A percentile compares a stretch with the other conserved stretches of the same genome.
Evolutionary conservation across 2,797 vertebrate genomes (phyloP).

Genomic region (Enteromius anoplus): DNA sequence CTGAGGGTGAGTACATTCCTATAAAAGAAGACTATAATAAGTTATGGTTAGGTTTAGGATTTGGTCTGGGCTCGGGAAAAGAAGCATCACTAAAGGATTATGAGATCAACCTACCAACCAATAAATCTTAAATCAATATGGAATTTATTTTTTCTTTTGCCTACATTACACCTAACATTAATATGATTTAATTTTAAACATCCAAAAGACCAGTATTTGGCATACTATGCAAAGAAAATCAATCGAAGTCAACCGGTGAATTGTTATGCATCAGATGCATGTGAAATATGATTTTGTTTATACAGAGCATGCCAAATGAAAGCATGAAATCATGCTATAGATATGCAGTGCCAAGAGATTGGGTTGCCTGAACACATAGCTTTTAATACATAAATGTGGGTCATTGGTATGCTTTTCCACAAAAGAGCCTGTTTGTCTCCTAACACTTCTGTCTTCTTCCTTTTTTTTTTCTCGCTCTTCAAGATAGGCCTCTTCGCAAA

Average conservation of each 20-base stretch:
- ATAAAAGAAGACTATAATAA: background rate
- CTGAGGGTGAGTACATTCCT: background rate
- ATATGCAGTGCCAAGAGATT: background rate
- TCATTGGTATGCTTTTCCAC: background rate
- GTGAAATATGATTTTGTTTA: background rate
- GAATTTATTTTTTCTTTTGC: background rate
- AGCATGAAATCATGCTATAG: background rate
- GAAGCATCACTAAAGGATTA: background rate
- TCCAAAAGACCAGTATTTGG: constrained; percentile 9
- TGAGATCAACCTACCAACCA: background rate
- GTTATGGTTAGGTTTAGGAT: background rate
- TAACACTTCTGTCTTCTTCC: background rate
- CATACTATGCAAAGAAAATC: background rate
- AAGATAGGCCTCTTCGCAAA: constrained; percentile 40
- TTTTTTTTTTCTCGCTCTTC: constrained; percentile 11
- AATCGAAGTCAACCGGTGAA: background rate
- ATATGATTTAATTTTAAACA: background rate
- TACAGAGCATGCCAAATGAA: background rate
- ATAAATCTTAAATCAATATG: background rate
- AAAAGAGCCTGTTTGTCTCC: constrained; percentile 11
- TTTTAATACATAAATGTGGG: constrained; percentile 7
- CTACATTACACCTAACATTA: background rate
- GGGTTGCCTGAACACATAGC: background rate
- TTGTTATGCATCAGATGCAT: background rate
- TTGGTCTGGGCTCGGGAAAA: background rate